Percentiles rank a stretch among this genome's conserved stretches.
These are phyloP conservation scores for Sternotherus odoratus DNA, from an alignment of 2,797 vertebrate genomes.

Conservation along the genomic window DNA sequence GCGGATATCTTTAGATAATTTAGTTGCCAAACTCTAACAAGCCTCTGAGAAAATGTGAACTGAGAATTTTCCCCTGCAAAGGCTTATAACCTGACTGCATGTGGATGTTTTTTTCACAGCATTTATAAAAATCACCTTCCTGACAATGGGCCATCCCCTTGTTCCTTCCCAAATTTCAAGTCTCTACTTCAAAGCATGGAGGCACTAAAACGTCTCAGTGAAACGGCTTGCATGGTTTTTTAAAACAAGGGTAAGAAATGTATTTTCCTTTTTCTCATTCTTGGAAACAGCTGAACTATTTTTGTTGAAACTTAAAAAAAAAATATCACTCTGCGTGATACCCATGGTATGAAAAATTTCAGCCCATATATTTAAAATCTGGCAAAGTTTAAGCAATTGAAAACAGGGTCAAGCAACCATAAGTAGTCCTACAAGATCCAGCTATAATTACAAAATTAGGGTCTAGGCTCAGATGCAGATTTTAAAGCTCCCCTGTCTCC, in stretches of 20 bases:
- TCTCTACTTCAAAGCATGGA: too few relatives aligned
- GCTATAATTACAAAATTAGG: slow-evolving; percentile 28
- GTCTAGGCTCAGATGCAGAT: not conserved
- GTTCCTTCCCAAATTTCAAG: too few relatives aligned
- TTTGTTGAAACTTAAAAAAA: not conserved
- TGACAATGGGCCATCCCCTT: too few relatives aligned
- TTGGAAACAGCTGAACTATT: not conserved
- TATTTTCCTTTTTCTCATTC: not conserved
- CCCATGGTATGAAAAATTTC: not conserved
- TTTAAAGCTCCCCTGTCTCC: slow-evolving; percentile 22
- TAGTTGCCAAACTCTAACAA: not conserved
- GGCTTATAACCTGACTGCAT: too few relatives aligned
- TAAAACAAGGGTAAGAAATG: not conserved
- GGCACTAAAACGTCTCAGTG: too few relatives aligned
- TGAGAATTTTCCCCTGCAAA: not conserved
- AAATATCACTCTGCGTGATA: not conserved
- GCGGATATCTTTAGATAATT: not conserved
- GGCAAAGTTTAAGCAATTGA: slow-evolving; percentile 29
- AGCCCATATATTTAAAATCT: not conserved
- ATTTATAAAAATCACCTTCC: not conserved
- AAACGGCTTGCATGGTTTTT: too few relatives aligned
- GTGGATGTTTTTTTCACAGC: not conserved
- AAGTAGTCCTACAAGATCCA: not conserved
- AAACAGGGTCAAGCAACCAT: slow-evolving; percentile 5
- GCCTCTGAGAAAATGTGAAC: not conserved